These are phyloP conservation scores for Berghia stephanieae DNA, from an alignment of 1,140 invertebrate species.

Conservation along the genomic window DNA sequence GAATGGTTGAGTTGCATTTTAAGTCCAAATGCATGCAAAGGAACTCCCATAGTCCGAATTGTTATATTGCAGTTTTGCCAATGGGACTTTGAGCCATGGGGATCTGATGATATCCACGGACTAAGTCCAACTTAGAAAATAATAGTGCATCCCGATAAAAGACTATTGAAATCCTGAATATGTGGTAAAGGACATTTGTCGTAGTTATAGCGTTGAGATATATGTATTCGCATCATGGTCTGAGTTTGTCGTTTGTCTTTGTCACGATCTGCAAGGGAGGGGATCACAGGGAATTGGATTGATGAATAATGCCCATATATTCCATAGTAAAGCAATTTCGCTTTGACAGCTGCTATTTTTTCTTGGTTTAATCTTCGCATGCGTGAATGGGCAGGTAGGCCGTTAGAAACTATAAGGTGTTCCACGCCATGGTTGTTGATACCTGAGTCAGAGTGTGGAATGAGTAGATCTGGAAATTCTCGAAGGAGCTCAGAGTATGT, in stretches of 20 bases:
- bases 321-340: constrained; percentile 37
- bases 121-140: constrained; percentile 40
- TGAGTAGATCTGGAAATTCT: not conserved
- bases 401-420: constrained; percentile 30
- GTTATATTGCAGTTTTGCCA: constrained; percentile 39
- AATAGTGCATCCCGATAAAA: constrained; percentile 10
- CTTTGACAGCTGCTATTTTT: constrained; percentile 23
- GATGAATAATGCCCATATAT: constrained; percentile 30
- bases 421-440: constrained; percentile 16
- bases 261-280: constrained; percentile 66
- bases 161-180: constrained; percentile 26
- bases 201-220: constrained; percentile 64
- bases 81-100: constrained; percentile 28
- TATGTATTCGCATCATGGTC: constrained; percentile 68
- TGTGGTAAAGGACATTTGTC: constrained; percentile 13
- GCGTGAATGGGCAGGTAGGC: constrained; percentile 30
- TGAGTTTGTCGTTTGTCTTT: constrained; percentile 62
- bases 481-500: too few species aligned
- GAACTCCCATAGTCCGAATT: constrained; percentile 43
- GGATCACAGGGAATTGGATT: constrained; percentile 57
- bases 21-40: constrained; percentile 30
- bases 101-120: constrained; percentile 38
- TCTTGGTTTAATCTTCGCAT: constrained; percentile 26
- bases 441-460: not conserved
- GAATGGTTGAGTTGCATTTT: constrained; percentile 29